Evolutionary conservation across 2,888 invertebrate genomes (phyloP).

Genomic region (Conus canariensis): DNA sequence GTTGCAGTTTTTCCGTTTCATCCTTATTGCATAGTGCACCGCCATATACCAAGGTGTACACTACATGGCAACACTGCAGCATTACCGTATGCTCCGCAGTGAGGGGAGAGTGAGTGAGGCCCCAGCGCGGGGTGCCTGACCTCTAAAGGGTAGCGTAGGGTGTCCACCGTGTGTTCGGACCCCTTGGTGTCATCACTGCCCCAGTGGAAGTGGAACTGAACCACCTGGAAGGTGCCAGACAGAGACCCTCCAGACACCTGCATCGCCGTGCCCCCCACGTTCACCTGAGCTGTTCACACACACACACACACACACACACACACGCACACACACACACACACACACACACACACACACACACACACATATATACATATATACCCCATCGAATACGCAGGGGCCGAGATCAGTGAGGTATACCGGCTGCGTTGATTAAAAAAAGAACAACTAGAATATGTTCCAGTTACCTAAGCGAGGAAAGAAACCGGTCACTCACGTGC

Average conservation of each 20-base stretch:
- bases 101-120: not conserved
- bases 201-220: constrained; percentile 49
- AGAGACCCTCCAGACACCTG: constrained; percentile 36
- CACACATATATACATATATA: not conserved
- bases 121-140: not conserved
- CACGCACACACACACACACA: constrained; percentile 31
- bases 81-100: not conserved
- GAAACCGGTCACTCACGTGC: too few species aligned
- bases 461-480: too few species aligned
- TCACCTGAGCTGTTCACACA: constrained; percentile 26
- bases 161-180: constrained; percentile 46
- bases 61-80: too few species aligned
- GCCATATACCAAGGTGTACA: too few species aligned
- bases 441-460: too few species aligned
- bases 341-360: constrained; percentile 26
- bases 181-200: constrained; percentile 38
- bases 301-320: constrained; percentile 31
- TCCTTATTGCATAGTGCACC: too few species aligned
- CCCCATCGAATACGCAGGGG: not conserved
- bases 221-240: constrained; percentile 27
- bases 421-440: too few species aligned
- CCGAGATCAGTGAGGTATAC: too few species aligned
- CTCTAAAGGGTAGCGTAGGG: constrained; percentile 47
- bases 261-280: not conserved
- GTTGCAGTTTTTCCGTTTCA: too few species aligned